Base-by-base conservation (phyloP, 2,797 vertebrate genomes). In the Amphiprion clarkii region DNA sequence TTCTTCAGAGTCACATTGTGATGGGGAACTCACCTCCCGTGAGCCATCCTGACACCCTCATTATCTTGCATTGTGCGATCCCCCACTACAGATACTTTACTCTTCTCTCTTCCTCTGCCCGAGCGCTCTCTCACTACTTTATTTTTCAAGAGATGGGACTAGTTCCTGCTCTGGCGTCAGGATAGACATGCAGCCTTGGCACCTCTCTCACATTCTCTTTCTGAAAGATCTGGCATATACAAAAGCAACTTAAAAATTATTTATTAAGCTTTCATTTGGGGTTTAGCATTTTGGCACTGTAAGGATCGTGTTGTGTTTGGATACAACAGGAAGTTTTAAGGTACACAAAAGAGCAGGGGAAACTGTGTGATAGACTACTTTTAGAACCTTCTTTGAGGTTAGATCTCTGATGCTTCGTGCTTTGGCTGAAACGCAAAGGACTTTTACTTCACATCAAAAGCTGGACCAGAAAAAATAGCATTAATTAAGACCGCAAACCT, bases 221-320 rank as follows among this genome's bases (percentile, higher is more conserved):
- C 59, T 71, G 11, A 74, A 71, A 74, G 49, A 78, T 78, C 60
- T 61, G 59, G 59, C 59, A 62, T 13, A 64, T 21, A 51, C 75
- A 60, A 81, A 89, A 61, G 65, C 74, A 79, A 63, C 63, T 68
- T 25, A 27, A 19, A 77, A 89, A 84, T 82, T 27, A 87, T 84
- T 81, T 29, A 84, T 65, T 29, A 60, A 67, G 76, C 59, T 72
- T 57, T 68, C 69, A 62, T 52, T 29, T 64, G 62, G 64, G 59
- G 44, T 77, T 70, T 27, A 23, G 42, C 49, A 27, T 72, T 66
- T 61, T 78, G 54, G 75, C 33, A 40, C 59, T 23, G 53, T 46
- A 66, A 78, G 72, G 7, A 62, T 17, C 49, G 51, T 8, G 0
- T 5, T 74, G 42, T 54, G 75, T 74, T 75, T 53, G 39, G 39